These are phyloP conservation scores for Struthidea cinerea DNA, from an alignment of 2,113 vertebrate genomes.

Conservation along the genomic window DNA sequence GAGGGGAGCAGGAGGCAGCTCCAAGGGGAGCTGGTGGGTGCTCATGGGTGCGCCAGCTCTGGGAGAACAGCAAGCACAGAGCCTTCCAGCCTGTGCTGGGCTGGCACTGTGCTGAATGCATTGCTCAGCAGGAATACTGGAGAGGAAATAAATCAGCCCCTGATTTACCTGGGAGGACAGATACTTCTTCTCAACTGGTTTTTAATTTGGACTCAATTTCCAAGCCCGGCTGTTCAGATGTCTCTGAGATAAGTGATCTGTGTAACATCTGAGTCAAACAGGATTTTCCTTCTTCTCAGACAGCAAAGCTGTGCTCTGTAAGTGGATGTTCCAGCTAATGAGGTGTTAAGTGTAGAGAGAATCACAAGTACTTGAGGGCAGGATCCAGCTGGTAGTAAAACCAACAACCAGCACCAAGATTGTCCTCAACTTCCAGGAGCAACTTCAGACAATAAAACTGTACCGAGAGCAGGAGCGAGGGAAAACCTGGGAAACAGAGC, in stretches of 20 bases:
- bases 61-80: neutral
- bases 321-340: slow-evolving; percentile 32
- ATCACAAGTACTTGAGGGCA: slow-evolving; percentile 5
- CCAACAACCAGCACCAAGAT: neutral
- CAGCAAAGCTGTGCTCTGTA: neutral
- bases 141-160: neutral
- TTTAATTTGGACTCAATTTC: slow-evolving; percentile 11
- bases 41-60: neutral
- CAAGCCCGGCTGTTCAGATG: neutral
- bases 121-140: neutral
- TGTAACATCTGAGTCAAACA: neutral
- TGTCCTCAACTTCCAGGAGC: neutral
- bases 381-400: slow-evolving; percentile 28
- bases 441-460: neutral
- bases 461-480: neutral
- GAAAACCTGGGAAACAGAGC: neutral
- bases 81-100: neutral
- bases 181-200: slow-evolving; percentile 4
- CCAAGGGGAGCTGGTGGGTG: neutral
- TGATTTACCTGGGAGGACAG: slow-evolving; percentile 28
- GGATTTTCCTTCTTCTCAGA: slow-evolving; percentile 9
- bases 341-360: slow-evolving; percentile 40
- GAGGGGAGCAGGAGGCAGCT: neutral
- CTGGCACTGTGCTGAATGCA: neutral
- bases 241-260: neutral